Conservation (phyloP, 2,888 invertebrate species). For the Euclidia mi region DNA sequence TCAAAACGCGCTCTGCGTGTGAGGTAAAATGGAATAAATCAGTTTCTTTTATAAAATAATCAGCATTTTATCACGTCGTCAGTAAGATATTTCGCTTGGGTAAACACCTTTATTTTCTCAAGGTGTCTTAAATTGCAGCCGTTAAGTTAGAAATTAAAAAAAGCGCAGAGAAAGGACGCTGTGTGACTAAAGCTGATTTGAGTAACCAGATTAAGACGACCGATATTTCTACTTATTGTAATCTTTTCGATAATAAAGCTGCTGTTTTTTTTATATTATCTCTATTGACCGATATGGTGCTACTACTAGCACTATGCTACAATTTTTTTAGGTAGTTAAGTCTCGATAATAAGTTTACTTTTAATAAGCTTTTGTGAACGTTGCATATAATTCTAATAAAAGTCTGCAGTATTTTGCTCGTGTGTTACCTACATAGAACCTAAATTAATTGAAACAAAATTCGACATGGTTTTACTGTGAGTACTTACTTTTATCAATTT, state of each 20-base stretch:
- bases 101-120: constrained; percentile 38
- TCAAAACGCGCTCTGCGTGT: constrained; percentile 49
- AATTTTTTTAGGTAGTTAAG: too few species aligned
- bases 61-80: constrained; percentile 46
- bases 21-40: constrained; percentile 63
- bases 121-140: constrained; percentile 38
- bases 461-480: constrained; percentile 13
- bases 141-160: constrained; percentile 27
- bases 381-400: constrained; percentile 15
- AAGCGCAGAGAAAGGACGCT: neutral
- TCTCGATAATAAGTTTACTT: neutral
- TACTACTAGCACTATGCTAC: too few species aligned
- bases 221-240: too few species aligned
- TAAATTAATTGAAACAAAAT: constrained; percentile 40
- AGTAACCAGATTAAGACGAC: neutral
- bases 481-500: neutral
- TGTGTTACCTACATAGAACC: constrained; percentile 40
- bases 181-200: neutral
- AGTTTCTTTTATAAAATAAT: constrained; percentile 58
- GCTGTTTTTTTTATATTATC: too few species aligned
- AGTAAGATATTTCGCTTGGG: constrained; percentile 29
- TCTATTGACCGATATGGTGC: too few species aligned
- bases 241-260: too few species aligned
- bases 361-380: neutral
- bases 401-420: constrained; percentile 23